These are phyloP conservation scores for Tetrao urogallus DNA, from an alignment of 2,113 vertebrate species.

Conservation along the genomic window DNA sequence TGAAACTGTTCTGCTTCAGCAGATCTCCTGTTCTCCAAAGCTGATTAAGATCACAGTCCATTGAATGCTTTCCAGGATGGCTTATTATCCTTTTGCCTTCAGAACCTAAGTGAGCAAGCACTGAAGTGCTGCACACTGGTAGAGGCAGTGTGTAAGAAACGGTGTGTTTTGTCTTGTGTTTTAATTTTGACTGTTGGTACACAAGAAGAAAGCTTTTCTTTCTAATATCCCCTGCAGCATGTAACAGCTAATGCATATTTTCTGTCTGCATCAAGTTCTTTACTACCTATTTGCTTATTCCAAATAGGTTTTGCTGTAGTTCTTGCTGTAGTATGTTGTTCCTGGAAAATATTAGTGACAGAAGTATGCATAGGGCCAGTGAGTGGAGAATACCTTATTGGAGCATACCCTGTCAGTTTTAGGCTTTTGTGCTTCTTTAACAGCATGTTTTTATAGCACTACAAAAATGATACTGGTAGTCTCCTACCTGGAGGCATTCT, in stretches of 20 bases:
- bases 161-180: neutral
- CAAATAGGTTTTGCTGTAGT: neutral
- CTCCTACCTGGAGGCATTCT: neutral
- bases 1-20: neutral
- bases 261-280: neutral
- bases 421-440: neutral
- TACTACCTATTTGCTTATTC: neutral
- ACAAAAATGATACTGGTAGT: rapidly evolving
- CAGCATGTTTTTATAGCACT: neutral
- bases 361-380: too few species aligned
- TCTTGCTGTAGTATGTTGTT: neutral
- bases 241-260: neutral
- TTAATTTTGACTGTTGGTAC: neutral
- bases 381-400: neutral
- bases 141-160: neutral
- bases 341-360: neutral
- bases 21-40: neutral
- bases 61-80: neutral
- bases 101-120: neutral
- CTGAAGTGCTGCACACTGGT: neutral
- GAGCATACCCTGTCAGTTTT: neutral
- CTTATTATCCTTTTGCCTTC: neutral
- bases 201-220: neutral
- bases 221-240: neutral
- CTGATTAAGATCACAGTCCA: neutral